Evolutionary conservation across 1,140 invertebrate genomes (phyloP), one percentile per base, ranked within the genome.

Genomic region (Bombus confusus): DNA sequence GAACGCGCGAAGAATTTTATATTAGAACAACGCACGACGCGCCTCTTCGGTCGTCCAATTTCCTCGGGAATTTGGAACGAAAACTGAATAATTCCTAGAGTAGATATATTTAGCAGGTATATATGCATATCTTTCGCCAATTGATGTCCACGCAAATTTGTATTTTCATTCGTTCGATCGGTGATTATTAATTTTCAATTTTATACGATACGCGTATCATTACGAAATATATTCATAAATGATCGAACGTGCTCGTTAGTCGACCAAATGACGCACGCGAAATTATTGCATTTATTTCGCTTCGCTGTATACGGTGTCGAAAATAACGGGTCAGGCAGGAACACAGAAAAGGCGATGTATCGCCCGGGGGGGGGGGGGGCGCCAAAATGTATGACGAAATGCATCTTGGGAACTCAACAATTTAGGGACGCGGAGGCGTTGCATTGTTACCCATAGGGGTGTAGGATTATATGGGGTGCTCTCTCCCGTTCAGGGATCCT

Each of bases 361-460:
- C 72, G 68, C 64, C 82, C 31, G 85, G 84, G 82, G 85, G 84
- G 52, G 85, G 83, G 47, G n/a, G n/a, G n/a, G n/a, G n/a, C n/a
- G n/a, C 74, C 57, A 88, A 62, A 62, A 92, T 89, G 91, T 90
- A 90, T 91, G 91, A 92, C 91, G 88, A 92, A 92, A 87, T 90
- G 91, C 88, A 91, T 90, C 88, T 89, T 80, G 87, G 88, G 85
- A 86, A 71, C 84, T 47, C 84, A 77, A 79, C 87, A 72, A 68
- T 90, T 90, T 90, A 91, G 89, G 89, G 87, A 78, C 87, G 83
- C 83, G 87, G 90, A 91, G 88, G 90, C 90, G 88, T 88, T 85
- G 91, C 88, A 94, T 94, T 94, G 93, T 94, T 92, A 90, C 85
- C 80, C 85, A 88, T 90, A 92, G 89, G 93, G 92, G 93, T 84